Base-by-base conservation (phyloP, 1,140 invertebrate genomes). In the Atopsyche davidsoni region DNA sequence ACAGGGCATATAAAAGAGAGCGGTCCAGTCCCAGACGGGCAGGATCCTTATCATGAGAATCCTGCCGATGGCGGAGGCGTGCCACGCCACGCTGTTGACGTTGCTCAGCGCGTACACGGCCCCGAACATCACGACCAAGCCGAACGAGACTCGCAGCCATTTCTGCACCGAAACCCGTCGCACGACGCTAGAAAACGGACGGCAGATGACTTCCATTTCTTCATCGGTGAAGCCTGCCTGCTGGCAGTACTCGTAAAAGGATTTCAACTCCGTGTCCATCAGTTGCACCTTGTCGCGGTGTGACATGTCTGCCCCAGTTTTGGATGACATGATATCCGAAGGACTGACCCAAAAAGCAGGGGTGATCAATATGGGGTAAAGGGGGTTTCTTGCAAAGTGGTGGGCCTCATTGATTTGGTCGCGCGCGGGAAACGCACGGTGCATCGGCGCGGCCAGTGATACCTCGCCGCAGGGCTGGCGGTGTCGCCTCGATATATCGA, bases 11-110 rank as follows among this genome's bases (percentile, higher is more conserved):
- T 85, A 81, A 59, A 87, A 88, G 11, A 88, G 64, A 4, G 78
- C 74, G n/a, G 82, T 83, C 87, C 87, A 91, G 60, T 89, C 83
- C 82, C 83, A 89, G 23, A 85, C 70, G 1, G 86, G 84, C 7
- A 88, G 62, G 6, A 87, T 59, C 69, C 82, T 82, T 11, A 85
- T 79, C 49, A 85, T 60, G 2, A 79, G 55, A n/a, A 85, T 74
- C 47, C 83, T 73, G 6, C 75, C 76, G 11, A 83, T 61, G 0
- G 81, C 82, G 0, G 79, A 72, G 2, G 81, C 73, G 50, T 78
- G 61, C 80, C 79, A 73, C 10, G 42, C 41, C 1, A 57, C 19
- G 22, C 21, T 43, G 51, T 57, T 72, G 57, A 57, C 74, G 62
- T 62, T 76, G 66, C 60, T 74, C 59, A 61, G 74, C 58, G 55